Evolutionary conservation across 2,888 invertebrate species (phyloP).

Genomic region (Saturnia pavonia): DNA sequence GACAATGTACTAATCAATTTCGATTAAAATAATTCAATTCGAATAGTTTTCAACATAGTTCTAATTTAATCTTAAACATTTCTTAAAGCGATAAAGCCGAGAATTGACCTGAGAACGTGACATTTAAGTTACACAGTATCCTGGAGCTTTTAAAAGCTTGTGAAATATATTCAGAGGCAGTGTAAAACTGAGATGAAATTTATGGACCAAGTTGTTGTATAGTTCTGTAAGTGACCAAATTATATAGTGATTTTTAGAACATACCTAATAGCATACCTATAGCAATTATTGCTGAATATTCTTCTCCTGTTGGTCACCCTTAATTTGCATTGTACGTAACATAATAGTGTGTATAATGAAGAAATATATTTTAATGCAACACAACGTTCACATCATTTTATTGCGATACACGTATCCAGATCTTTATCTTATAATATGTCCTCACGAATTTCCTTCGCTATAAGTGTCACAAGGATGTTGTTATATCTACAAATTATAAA

Average conservation of each 20-base stretch:
- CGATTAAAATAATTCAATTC: background rate
- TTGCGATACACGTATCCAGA: slow-evolving; percentile 17
- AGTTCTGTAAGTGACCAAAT: too few species aligned
- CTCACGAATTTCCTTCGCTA: slow-evolving; percentile 18
- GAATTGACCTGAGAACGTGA: slow-evolving; percentile 7
- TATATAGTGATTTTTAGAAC: too few species aligned
- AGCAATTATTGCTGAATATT: background rate
- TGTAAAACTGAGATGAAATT: background rate
- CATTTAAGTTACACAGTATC: background rate
- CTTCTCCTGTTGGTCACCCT: background rate
- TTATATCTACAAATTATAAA: background rate
- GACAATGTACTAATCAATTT: background rate
- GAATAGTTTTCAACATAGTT: background rate
- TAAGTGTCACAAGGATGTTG: slow-evolving; percentile 18
- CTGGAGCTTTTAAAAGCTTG: background rate
- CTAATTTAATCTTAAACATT: background rate
- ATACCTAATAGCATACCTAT: too few species aligned
- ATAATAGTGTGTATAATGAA: background rate
- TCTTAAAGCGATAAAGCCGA: background rate
- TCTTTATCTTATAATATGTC: slow-evolving; percentile 12
- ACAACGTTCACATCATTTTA: background rate
- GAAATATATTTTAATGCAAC: slow-evolving; percentile 8
- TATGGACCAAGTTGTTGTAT: too few species aligned
- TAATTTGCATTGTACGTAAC: background rate
- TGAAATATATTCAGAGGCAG: background rate